These are phyloP conservation scores for Syrista parreyssii DNA, from an alignment of 2,888 invertebrate genomes.

Conservation along the genomic window DNA sequence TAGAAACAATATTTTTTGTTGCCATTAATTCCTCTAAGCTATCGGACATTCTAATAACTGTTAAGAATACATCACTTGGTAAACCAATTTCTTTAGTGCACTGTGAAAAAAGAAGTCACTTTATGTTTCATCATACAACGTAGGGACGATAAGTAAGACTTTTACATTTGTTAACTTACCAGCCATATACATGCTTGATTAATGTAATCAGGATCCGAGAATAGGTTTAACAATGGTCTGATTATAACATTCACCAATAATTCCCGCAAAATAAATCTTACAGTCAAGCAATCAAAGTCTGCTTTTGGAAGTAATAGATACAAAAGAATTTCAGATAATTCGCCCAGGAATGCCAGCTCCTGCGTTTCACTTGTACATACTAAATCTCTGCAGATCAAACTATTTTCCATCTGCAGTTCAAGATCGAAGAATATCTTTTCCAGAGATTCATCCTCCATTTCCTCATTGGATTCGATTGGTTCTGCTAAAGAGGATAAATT, in stretches of 20 bases:
- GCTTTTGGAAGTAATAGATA: conserved; percentile 86
- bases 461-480: conserved; percentile 47
- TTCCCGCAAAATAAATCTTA: conserved; percentile 82
- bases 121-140: neutral
- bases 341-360: conserved; percentile 82
- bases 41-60: conserved; percentile 82
- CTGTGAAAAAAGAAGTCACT: conserved; percentile 68
- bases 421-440: conserved; percentile 89
- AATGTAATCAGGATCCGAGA: conserved; percentile 92
- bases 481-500: conserved; percentile 58
- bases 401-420: conserved; percentile 88
- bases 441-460: conserved; percentile 63
- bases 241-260: conserved; percentile 80
- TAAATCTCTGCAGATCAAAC: conserved; percentile 80
- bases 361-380: conserved; percentile 78
- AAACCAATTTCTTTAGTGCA: conserved; percentile 81
- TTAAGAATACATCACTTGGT: conserved; percentile 86
- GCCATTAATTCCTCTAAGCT: conserved; percentile 86
- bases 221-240: conserved; percentile 75
- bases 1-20: conserved; percentile 80
- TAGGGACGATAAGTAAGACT: conserved; percentile 7
- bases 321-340: conserved; percentile 84
- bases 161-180: conserved; percentile 70
- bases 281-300: conserved; percentile 85
- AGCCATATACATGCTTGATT: conserved; percentile 90